These are phyloP conservation scores for Heliconius ethilla DNA, from an alignment of 2,888 invertebrate species.

Conservation along the genomic window DNA sequence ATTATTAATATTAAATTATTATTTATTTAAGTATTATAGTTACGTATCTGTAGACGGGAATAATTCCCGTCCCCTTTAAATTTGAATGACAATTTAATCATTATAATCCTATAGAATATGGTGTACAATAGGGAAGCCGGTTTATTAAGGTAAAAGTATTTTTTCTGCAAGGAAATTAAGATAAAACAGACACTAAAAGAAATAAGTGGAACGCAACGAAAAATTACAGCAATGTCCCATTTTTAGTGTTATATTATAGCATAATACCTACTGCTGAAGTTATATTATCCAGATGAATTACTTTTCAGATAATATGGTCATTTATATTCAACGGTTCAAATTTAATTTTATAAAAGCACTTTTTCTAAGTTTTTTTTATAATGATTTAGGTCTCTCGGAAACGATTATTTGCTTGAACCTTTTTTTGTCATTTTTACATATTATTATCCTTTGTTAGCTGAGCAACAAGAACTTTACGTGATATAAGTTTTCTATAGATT, in stretches of 20 bases:
- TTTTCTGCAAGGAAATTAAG: slow-evolving; percentile 15
- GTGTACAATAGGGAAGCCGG: not conserved
- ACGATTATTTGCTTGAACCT: not conserved
- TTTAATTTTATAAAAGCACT: not conserved
- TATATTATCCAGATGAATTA: slow-evolving; percentile 21
- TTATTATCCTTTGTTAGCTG: not conserved
- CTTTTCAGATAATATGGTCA: slow-evolving; percentile 13
- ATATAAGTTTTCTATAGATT: not conserved
- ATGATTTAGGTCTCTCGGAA: not conserved
- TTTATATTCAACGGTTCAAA: slow-evolving; percentile 16
- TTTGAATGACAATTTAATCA: not conserved
- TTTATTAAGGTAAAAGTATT: slow-evolving; percentile 12
- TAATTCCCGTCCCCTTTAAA: not conserved
- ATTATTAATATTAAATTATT: not conserved
- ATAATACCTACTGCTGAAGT: slow-evolving; percentile 18
- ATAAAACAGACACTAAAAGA: slow-evolving; percentile 24
- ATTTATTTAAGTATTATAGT: no score
- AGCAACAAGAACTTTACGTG: not conserved
- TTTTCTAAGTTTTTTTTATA: not conserved
- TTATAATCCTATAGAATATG: not conserved
- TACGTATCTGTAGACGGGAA: no score
- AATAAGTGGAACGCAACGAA: slow-evolving; percentile 27
- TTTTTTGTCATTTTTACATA: not conserved
- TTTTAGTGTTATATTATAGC: slow-evolving; percentile 20
- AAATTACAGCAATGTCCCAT: slow-evolving; percentile 23